Evolutionary conservation across 2,113 vertebrate genomes (phyloP).

Genomic region (Terrapene triunguis): DNA sequence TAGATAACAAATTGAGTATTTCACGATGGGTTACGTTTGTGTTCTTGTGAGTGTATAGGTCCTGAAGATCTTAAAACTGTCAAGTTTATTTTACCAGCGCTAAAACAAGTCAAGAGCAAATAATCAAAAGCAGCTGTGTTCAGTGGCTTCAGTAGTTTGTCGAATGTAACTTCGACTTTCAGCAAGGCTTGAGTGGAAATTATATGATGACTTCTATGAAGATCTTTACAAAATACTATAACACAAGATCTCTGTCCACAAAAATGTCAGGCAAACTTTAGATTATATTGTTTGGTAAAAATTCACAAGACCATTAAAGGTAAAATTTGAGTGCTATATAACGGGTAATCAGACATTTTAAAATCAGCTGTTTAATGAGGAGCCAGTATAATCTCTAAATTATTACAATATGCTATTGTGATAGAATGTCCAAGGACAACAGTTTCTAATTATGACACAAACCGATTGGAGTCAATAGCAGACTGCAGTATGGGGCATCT

Average conservation of each 20-base stretch:
- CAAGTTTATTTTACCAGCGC: neutral
- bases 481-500: neutral
- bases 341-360: neutral
- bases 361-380: neutral
- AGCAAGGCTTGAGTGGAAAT: neutral
- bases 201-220: accelerated
- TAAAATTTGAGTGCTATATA: neutral
- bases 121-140: neutral
- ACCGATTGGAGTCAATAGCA: neutral
- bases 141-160: accelerated
- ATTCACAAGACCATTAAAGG: neutral
- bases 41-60: neutral
- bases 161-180: neutral
- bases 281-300: neutral
- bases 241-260: neutral
- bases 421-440: neutral
- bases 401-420: neutral
- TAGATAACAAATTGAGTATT: neutral
- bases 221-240: neutral
- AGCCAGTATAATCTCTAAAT: neutral
- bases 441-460: neutral
- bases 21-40: accelerated
- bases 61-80: neutral
- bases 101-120: neutral
- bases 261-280: neutral